Conservation (phyloP, 2,888 invertebrate genomes). For the Lottia gigantea region DNA sequence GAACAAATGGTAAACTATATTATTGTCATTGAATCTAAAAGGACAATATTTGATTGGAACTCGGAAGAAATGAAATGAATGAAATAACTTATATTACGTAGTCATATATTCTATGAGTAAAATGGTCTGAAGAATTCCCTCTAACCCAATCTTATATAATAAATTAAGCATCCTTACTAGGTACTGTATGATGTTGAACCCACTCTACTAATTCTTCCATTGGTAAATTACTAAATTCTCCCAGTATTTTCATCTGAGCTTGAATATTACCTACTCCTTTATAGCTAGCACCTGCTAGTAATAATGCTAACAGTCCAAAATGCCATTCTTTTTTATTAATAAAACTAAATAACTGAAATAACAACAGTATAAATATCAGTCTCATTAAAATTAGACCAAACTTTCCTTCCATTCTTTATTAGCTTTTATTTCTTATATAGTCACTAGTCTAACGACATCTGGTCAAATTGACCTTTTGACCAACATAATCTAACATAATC, state of each 20-base stretch:
- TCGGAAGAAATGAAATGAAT: background rate
- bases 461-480: too few relatives aligned
- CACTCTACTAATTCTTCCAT: constrained; percentile 83
- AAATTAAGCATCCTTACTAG: constrained; percentile 64
- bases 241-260: constrained; percentile 66
- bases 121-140: background rate
- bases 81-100: background rate
- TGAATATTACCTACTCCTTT: constrained; percentile 72
- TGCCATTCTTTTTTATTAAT: constrained; percentile 68
- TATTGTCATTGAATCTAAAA: too few relatives aligned
- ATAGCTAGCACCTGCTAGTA: constrained; percentile 73
- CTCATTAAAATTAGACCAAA: too few relatives aligned
- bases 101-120: background rate
- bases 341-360: constrained; percentile 65
- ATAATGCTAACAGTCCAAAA: constrained; percentile 69
- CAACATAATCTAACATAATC: too few relatives aligned
- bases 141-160: background rate
- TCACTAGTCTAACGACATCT: too few relatives aligned
- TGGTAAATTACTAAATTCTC: constrained; percentile 79
- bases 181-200: constrained; percentile 75
- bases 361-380: too few relatives aligned
- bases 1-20: too few relatives aligned
- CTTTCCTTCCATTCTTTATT: too few relatives aligned
- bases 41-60: too few relatives aligned
- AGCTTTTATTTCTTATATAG: too few relatives aligned